Evolutionary conservation across 2,888 invertebrate species (phyloP).

Genomic region (Salticus scenicus): DNA sequence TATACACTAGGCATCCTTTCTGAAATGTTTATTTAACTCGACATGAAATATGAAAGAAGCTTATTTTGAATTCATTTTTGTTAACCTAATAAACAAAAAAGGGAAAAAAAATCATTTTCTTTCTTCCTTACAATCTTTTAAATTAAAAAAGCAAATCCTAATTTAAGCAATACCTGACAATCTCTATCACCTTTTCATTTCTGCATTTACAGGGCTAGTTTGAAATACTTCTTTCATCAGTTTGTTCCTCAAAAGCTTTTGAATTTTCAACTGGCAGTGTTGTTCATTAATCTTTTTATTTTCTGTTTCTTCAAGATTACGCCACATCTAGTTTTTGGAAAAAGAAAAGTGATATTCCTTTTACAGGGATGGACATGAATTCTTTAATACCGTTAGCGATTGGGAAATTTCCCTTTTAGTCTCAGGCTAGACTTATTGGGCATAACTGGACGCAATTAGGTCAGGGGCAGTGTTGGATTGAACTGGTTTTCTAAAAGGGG

Average conservation of each 20-base stretch:
- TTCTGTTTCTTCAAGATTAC: not conserved
- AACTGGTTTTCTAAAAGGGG: constrained; percentile 39
- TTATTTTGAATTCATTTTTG: too few species aligned
- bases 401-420: constrained; percentile 17
- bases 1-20: too few species aligned
- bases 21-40: too few species aligned
- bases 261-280: not conserved
- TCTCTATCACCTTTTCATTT: too few species aligned
- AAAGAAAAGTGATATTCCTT: not conserved
- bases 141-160: too few species aligned
- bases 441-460: constrained; percentile 47
- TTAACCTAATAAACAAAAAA: too few species aligned
- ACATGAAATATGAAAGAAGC: too few species aligned
- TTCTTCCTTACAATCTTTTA: too few species aligned
- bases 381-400: not conserved
- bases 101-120: too few species aligned
- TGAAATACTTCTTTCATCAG: not conserved
- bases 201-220: not conserved
- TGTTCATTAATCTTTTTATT: not conserved
- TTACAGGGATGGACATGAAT: not conserved
- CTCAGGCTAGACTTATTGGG: constrained; percentile 23
- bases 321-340: not conserved
- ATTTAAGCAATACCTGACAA: too few species aligned
- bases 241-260: not conserved
- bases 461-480: constrained; percentile 40